These are phyloP conservation scores for Leucophenga montana DNA, from an alignment of 2,888 invertebrate genomes.

Conservation along the genomic window DNA sequence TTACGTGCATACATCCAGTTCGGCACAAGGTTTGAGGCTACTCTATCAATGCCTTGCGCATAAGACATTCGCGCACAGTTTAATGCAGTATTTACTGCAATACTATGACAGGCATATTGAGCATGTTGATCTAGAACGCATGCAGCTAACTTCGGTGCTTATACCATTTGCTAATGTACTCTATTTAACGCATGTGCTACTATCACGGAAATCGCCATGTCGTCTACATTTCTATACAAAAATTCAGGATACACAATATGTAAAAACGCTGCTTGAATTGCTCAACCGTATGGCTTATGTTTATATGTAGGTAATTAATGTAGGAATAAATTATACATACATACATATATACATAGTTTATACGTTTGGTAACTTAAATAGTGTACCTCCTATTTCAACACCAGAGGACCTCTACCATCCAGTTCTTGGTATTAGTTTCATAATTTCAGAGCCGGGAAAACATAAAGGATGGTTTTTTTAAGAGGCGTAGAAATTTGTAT, in stretches of 20 bases:
- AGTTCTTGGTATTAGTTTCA: too few species aligned
- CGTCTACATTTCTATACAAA: slow-evolving; percentile 42
- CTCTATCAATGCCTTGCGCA: slow-evolving; percentile 46
- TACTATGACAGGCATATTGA: slow-evolving; percentile 49
- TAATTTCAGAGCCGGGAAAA: too few species aligned
- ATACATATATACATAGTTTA: too few species aligned
- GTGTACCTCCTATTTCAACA: too few species aligned
- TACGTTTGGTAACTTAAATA: too few species aligned
- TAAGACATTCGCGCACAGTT: slow-evolving; percentile 39
- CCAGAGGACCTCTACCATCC: too few species aligned
- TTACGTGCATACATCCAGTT: slow-evolving; percentile 37
- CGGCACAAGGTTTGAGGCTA: slow-evolving; percentile 35
- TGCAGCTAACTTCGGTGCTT: slow-evolving; percentile 31
- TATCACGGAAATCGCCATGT: slow-evolving; percentile 47
- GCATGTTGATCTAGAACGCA: slow-evolving; percentile 45
- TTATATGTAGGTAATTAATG: slow-evolving; percentile 43
- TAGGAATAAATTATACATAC: background rate
- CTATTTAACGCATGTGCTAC: slow-evolving; percentile 49
- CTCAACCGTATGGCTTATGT: slow-evolving; percentile 59
- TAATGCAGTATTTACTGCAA: slow-evolving; percentile 39
- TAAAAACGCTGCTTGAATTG: slow-evolving; percentile 37
- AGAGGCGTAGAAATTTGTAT: too few species aligned
- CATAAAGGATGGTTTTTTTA: too few species aligned
- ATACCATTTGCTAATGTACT: slow-evolving; percentile 45
- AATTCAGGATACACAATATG: slow-evolving; percentile 33